These are phyloP conservation scores for Drosophila hamatofila DNA, from an alignment of 2,888 invertebrate species.

Conservation along the genomic window DNA sequence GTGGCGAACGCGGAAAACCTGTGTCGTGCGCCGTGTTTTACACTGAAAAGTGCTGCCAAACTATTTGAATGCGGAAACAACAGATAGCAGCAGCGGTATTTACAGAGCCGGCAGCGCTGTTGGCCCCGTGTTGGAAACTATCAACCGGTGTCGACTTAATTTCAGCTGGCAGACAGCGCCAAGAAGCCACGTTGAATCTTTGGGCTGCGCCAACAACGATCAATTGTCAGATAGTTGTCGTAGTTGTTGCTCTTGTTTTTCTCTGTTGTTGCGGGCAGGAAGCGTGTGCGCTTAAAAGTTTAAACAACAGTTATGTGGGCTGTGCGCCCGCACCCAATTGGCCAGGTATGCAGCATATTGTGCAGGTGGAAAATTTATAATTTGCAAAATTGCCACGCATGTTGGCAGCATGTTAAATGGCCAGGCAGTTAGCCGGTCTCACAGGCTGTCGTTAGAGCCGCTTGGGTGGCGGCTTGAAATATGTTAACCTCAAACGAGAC, in stretches of 20 bases:
- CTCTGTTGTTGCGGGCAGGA: constrained; percentile 44
- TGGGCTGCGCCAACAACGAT: constrained; percentile 70
- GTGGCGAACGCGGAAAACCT: constrained; percentile 28
- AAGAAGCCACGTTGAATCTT: constrained; percentile 47
- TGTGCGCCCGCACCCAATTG: constrained; percentile 4
- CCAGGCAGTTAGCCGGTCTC: constrained; percentile 56
- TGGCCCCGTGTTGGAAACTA: constrained; percentile 28
- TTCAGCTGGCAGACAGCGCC: constrained; percentile 46
- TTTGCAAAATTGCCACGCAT: constrained; percentile 82
- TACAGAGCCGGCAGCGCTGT: constrained; percentile 26
- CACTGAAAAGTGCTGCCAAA: constrained; percentile 47
- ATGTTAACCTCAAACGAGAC: constrained; percentile 80
- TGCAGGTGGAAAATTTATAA: constrained; percentile 84
- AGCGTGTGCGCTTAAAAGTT: constrained; percentile 74
- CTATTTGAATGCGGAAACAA: constrained; percentile 38
- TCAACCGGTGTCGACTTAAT: constrained; percentile 72
- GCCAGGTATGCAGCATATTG: constrained; percentile 65
- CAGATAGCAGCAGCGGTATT: constrained; percentile 29
- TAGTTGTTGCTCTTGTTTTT: constrained; percentile 37
- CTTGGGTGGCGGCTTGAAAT: constrained; percentile 73
- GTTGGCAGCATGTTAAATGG: constrained; percentile 77
- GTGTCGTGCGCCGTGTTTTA: constrained; percentile 48
- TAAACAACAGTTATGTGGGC: constrained; percentile 62
- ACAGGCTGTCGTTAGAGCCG: constrained; percentile 55
- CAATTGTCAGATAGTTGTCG: constrained; percentile 74